Percentiles rank a stretch among this genome's conserved stretches.
Evolutionary conservation across 2,113 vertebrate species (phyloP).

Genomic region (Zingel zingel): DNA sequence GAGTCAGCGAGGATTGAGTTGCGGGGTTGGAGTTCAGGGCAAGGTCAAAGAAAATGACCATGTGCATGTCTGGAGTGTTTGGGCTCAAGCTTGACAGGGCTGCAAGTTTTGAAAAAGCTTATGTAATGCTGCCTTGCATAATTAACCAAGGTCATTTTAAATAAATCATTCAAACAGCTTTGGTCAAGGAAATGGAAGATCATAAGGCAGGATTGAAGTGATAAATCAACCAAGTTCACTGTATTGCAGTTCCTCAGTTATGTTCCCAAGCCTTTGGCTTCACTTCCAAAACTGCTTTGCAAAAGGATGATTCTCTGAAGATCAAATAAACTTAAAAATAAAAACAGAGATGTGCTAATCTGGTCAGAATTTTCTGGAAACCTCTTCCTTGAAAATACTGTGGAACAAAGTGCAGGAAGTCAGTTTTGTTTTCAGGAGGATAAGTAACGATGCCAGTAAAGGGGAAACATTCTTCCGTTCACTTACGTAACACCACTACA

Average conservation of each 20-base stretch:
- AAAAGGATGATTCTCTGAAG: neutral
- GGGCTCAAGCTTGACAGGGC: conserved; percentile 5
- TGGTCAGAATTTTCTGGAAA: conserved; percentile 17
- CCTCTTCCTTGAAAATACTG: neutral
- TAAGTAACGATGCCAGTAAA: conserved; percentile 69
- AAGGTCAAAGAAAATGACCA: conserved; percentile 62
- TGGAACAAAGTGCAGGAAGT: conserved; percentile 32
- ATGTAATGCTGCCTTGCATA: conserved; percentile 36
- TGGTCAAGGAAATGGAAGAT: conserved; percentile 11
- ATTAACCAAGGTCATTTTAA: conserved; percentile 34
- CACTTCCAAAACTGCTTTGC: neutral
- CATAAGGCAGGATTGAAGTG: neutral
- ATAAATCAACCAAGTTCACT: neutral
- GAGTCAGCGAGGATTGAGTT: conserved; percentile 55
- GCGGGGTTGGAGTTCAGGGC: conserved; percentile 71
- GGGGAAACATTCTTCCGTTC: conserved; percentile 68
- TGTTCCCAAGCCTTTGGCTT: conserved; percentile 9
- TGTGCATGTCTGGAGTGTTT: conserved; percentile 12
- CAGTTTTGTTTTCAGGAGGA: conserved; percentile 56
- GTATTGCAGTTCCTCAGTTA: conserved; percentile 24
- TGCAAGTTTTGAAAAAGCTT: conserved; percentile 33
- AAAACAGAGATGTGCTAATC: neutral
- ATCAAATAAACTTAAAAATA: neutral
- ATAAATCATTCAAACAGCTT: conserved; percentile 34
- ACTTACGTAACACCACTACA: conserved; percentile 78